Percentiles rank a stretch among this genome's conserved stretches.
These are phyloP conservation scores for Dipodomys ordii DNA, from an alignment of 2,113 vertebrate genomes.

Conservation along the genomic window DNA sequence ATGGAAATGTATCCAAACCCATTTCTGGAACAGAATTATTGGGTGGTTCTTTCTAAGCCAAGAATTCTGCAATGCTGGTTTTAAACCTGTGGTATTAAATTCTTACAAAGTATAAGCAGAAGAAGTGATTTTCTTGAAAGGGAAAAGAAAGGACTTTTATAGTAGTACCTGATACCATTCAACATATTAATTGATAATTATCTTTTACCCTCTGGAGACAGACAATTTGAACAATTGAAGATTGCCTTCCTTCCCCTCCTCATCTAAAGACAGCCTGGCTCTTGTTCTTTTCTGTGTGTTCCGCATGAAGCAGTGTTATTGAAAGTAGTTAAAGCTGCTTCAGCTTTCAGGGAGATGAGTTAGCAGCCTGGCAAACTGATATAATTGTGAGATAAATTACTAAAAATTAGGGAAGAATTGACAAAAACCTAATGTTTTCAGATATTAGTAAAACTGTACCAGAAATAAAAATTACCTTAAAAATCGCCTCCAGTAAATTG, in stretches of 20 bases:
- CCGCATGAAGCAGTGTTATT: not conserved
- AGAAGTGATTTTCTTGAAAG: not conserved
- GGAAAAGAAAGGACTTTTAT: not conserved
- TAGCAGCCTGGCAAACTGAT: not conserved
- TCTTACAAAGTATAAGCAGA: not conserved
- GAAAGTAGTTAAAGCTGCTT: not conserved
- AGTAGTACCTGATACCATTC: not conserved
- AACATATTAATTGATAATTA: not conserved
- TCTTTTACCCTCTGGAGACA: not conserved
- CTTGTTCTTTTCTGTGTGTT: constrained; percentile 1
- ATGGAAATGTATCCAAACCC: not conserved
- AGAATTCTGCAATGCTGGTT: constrained; percentile 13
- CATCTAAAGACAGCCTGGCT: not conserved
- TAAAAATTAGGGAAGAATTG: constrained; percentile 27
- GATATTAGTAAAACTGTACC: constrained; percentile 11
- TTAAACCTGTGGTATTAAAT: not conserved
- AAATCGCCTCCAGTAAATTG: not conserved
- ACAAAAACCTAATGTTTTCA: constrained; percentile 32
- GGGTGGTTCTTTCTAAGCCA: not conserved
- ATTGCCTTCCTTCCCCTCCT: not conserved
- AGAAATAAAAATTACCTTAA: not conserved
- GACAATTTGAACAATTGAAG: not conserved
- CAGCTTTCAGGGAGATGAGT: not conserved
- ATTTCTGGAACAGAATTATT: constrained; percentile 15
- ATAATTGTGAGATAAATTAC: not conserved